Conservation (phyloP, 1,140 invertebrate species). For the Schmidtea mediterranea region DNA sequence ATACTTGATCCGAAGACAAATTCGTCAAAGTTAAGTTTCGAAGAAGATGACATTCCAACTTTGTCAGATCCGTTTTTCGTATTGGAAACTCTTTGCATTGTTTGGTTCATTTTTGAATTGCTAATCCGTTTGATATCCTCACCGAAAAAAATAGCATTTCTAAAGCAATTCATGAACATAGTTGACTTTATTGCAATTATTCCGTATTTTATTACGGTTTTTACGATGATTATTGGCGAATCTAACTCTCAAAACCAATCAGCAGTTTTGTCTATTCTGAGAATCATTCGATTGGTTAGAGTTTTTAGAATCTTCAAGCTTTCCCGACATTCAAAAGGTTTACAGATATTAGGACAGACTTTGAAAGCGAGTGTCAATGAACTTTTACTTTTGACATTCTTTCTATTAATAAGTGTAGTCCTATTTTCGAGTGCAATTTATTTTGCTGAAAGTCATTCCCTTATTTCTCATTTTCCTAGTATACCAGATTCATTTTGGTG, state of each 20-base stretch:
- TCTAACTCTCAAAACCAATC: constrained; percentile 24
- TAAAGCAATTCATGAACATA: constrained; percentile 97
- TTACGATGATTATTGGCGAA: constrained; percentile 73
- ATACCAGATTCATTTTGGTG: constrained; percentile 42
- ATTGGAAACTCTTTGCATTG: constrained; percentile 25
- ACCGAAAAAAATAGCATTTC: constrained; percentile 89
- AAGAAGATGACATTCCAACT: constrained; percentile 26
- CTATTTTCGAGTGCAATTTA: constrained; percentile 91
- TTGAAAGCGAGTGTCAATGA: constrained; percentile 97
- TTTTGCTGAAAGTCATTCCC: constrained; percentile 83
- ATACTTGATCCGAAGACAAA: neutral
- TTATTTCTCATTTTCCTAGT: constrained; percentile 80
- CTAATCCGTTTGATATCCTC: constrained; percentile 88
- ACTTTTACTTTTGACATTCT: constrained; percentile 96
- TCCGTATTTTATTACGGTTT: constrained; percentile 99
- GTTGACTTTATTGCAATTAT: constrained; percentile 96
- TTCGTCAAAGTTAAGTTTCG: constrained; percentile 10
- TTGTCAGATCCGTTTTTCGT: constrained; percentile 26
- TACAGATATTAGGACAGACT: constrained; percentile 58
- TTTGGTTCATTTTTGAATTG: constrained; percentile 85
- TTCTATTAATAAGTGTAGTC: constrained; percentile 78
- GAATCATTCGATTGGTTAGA: constrained; percentile 81
- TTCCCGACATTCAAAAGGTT: constrained; percentile 78
- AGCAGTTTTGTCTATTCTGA: constrained; percentile 37
- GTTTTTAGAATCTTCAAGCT: constrained; percentile 97